Conservation (phyloP, 2,888 invertebrate genomes). For the Heliconius ethilla region DNA sequence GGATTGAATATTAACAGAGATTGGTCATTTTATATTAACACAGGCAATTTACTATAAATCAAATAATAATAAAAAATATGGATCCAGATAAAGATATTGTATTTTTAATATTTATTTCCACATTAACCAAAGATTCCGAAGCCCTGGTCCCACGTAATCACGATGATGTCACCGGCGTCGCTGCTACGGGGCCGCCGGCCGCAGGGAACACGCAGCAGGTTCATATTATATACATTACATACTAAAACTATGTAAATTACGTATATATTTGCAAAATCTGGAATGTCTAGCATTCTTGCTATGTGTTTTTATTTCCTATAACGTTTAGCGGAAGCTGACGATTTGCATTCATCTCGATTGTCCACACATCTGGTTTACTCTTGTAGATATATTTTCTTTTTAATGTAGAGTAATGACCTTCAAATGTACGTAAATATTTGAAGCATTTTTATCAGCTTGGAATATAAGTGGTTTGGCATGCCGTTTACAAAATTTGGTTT, state of each 20-base stretch:
- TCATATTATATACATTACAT: neutral
- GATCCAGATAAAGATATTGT: neutral
- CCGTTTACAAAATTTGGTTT: neutral
- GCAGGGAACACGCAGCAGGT: conserved; percentile 32
- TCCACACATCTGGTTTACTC: neutral
- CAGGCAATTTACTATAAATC: neutral
- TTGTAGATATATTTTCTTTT: neutral
- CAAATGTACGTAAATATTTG: neutral
- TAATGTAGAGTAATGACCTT: conserved; percentile 1
- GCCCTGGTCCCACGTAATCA: conserved; percentile 61
- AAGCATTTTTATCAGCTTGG: neutral
- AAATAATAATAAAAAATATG: neutral
- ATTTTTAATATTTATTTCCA: neutral
- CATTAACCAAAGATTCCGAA: conserved; percentile 48
- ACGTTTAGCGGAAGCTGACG: neutral
- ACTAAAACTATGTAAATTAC: conserved; percentile 17
- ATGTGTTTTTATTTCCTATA: neutral
- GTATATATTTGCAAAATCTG: conserved; percentile 21
- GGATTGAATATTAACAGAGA: neutral
- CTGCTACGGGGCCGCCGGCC: conserved; percentile 40
- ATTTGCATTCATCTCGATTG: neutral
- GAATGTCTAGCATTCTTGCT: conserved; percentile 16
- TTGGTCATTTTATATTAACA: neutral
- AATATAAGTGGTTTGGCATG: conserved; percentile 1
- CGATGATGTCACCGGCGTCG: conserved; percentile 65